Base-by-base conservation (phyloP, 2,888 invertebrate genomes). In the Amphipoea oculea region DNA sequence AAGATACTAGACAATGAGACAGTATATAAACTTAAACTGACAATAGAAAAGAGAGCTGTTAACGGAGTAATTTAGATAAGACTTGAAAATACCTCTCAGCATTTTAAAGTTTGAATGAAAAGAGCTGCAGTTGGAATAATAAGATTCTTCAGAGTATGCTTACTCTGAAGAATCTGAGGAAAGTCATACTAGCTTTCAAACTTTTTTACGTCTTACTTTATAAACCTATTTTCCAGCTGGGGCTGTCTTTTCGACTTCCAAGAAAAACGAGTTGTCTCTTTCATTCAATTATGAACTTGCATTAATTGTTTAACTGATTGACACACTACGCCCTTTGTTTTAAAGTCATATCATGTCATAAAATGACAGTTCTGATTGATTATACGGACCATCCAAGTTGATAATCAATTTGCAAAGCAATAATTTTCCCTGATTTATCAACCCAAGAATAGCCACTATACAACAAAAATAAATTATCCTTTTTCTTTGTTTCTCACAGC, bases 401-500 rank as follows among this genome's bases (percentile, higher is more conserved):
- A n/a, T n/a, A 14, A 6, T 5, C n/a, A 36, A 48, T 70, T 42
- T 51, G 5, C 14, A 11, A n/a, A 42, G 20, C 17, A 42, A 29
- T 29, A 2, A 29, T 29, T 73, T 40, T 42, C 23, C 23, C 6
- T 6, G 73, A 74, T 14, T 20, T 29, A 20, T 9, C 17, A 71
- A 7, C 6, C 9, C 2, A 11, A 6, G 45, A 74, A 29, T 4
- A 14, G 20, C n/a, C 12, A 74, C 6, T 4, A 11, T 20, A 57
- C 5, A 4, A 65, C 20, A n/a, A 17, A 29, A 54, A 45, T 67
- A 79, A 66, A 0, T 36, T 23, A n/a, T 11, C 11, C 57, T n/a
- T 60, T 72, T 63, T 71, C 4, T 40, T 73, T 62, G 6, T 66
- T 84, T 84, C 0, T 3, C 23, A 11, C 91, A 97, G 95, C 92